Evolutionary conservation across 2,888 invertebrate species (phyloP).

Genomic region (Hydrotaea diabolus): DNA sequence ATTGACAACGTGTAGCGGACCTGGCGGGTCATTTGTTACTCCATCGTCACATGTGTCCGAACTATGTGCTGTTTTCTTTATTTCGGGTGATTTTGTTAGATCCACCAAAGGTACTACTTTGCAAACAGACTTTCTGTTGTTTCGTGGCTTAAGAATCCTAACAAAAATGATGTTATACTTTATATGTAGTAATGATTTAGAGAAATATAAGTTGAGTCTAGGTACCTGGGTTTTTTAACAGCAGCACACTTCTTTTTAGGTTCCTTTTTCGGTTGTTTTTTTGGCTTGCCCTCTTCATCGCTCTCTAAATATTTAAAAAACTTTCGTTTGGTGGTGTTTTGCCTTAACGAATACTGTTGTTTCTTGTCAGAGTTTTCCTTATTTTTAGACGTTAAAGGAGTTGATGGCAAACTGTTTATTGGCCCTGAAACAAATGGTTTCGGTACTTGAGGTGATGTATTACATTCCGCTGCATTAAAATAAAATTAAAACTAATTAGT

Average conservation of each 20-base stretch:
- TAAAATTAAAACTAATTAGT: too few species aligned
- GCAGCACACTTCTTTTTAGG: not conserved
- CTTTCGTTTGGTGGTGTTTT: not conserved
- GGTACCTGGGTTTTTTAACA: not conserved
- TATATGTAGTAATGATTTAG: not conserved
- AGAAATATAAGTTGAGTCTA: not conserved
- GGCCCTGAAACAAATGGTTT: not conserved
- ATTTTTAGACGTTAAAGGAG: not conserved
- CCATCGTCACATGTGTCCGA: too few species aligned
- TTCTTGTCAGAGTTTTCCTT: not conserved
- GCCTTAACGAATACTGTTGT: not conserved
- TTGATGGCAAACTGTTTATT: not conserved
- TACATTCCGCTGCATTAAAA: too few species aligned
- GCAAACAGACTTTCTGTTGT: not conserved
- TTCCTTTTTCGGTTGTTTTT: not conserved
- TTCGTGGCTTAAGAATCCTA: constrained; percentile 12
- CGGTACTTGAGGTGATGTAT: not conserved
- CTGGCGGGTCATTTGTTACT: too few species aligned
- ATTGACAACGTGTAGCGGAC: not conserved
- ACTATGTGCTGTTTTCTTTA: not conserved
- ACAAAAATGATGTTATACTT: not conserved
- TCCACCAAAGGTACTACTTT: constrained; percentile 13
- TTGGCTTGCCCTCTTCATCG: not conserved
- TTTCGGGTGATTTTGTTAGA: constrained; percentile 16
- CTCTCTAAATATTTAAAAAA: constrained; percentile 5